Base-by-base conservation (phyloP, 2,888 invertebrate species). In the Epirrita christyi region DNA sequence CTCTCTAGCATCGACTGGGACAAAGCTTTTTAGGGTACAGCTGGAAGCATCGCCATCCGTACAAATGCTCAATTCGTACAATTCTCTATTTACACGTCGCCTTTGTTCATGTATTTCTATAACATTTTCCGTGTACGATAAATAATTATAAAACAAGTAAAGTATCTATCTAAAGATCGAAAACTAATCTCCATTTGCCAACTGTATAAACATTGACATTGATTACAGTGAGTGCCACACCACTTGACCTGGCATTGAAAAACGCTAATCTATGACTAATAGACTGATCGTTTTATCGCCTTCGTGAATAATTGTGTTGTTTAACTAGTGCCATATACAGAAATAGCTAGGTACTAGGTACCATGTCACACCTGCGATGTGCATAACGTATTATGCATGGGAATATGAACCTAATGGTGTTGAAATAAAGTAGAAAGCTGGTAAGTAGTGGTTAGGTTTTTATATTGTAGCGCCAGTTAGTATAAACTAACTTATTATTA, bases 221-320 rank as follows among this genome's bases (percentile, higher is more conserved):
- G 50, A 44, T 40, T 21, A 42, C 45, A 50, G 41, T 27, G 34
- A 50, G 41, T 27, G 34, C 21, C 47, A 8, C 45, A 47, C 37
- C 29, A 53, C 38, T n/a, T n/a, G n/a, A 50, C 38, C 51, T 54
- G 71, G 64, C 81, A 85, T 83, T 82, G 80, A 70, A 70, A 71
- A 72, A 75, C 64, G 76, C 77, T 83, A 83, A 86, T 83, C 73
- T 76, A 70, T 81, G 79, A 82, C 75, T 83, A 83, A 82, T 68
- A 66, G 67, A 64, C 67, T 66, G 66, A 66, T 67, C 55, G 66
- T 63, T 69, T 80, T 81, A 81, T 81, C 78, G 66, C 67, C 43
- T 37, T 51, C 38, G 60, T 64, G 58, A 59, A 57, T 62, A 73
- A 77, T 63, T 55, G 55, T 70, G 63, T 65, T 58, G 49, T 66